These are phyloP conservation scores for Distichodus sexfasciatus DNA, from an alignment of 2,797 vertebrate genomes.

Conservation along the genomic window DNA sequence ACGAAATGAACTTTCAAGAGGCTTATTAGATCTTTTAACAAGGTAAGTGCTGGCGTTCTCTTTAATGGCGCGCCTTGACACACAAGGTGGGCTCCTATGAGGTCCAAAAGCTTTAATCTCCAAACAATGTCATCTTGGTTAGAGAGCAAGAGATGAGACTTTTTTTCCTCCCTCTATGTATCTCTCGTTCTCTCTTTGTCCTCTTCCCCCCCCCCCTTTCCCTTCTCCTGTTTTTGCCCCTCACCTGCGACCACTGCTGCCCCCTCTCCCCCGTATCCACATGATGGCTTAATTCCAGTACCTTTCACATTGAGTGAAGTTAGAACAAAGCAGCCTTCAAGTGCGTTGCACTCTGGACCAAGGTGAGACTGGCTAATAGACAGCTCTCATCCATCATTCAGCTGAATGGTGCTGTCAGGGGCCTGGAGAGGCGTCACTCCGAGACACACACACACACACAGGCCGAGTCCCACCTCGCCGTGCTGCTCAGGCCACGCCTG, in stretches of 20 bases:
- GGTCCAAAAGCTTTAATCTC: constrained; percentile 62
- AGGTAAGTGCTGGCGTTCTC: constrained; percentile 60
- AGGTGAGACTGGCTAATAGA: constrained; percentile 80
- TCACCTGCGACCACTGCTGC: constrained; percentile 42
- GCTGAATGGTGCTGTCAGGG: constrained; percentile 72
- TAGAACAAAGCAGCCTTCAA: constrained; percentile 74
- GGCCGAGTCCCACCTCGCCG: constrained; percentile 33
- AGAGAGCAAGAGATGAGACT: constrained; percentile 43
- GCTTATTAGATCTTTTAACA: constrained; percentile 65
- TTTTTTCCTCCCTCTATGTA: constrained; percentile 19
- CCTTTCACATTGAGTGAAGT: constrained; percentile 66
- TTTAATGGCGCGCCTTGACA: constrained; percentile 46
- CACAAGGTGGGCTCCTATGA: constrained; percentile 48
- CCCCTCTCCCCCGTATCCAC: constrained; percentile 54
- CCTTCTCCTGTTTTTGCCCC: not conserved
- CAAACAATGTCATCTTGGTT: constrained; percentile 58
- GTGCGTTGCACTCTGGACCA: constrained; percentile 75
- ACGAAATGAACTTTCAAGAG: constrained; percentile 63
- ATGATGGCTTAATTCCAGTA: constrained; percentile 77
- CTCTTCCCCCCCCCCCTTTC: constrained; percentile 18
- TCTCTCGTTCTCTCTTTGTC: not conserved
- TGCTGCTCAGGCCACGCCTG: constrained; percentile 24
- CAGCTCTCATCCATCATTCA: constrained; percentile 81
- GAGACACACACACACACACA: constrained; percentile 40
- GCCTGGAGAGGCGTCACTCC: constrained; percentile 64